Conservation (phyloP, 2,797 vertebrate genomes). For the Zonotrichia albicollis region DNA sequence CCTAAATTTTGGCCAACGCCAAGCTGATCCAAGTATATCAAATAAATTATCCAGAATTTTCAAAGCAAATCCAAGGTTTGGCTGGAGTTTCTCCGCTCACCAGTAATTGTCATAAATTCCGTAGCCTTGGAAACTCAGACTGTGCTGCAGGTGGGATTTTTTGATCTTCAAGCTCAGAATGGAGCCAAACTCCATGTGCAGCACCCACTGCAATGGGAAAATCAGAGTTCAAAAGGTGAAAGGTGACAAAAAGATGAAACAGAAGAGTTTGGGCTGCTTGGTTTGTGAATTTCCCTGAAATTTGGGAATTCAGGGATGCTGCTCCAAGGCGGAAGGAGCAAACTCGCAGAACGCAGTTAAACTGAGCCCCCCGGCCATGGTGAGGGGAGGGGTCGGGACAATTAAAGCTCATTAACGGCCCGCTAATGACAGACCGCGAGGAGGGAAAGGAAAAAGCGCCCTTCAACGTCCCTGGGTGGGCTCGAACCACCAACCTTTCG, state of each 20-base stretch:
- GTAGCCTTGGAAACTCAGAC: not conserved
- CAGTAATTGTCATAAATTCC: not conserved
- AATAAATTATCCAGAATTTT: not conserved
- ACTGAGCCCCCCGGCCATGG: not conserved
- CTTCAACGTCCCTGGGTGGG: constrained; percentile 77
- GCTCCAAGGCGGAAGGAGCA: fast-evolving
- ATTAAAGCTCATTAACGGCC: not conserved
- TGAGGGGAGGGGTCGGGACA: not conserved
- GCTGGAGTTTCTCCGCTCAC: not conserved
- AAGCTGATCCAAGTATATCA: not conserved
- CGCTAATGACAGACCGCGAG: fast-evolving
- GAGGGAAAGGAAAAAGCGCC: fast-evolving
- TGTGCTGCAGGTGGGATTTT: not conserved
- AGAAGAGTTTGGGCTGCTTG: fast-evolving
- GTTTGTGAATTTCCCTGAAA: not conserved
- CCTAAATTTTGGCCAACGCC: fast-evolving
- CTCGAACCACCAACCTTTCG: constrained; percentile 80
- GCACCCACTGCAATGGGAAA: not conserved
- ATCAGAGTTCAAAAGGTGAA: fast-evolving
- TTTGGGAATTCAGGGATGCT: too few species aligned
- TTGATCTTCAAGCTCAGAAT: not conserved
- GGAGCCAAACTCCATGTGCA: not conserved
- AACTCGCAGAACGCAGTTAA: not conserved
- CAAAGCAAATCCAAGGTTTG: not conserved
- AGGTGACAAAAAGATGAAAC: too few species aligned